Percentiles rank a stretch among this genome's conserved stretches.
Evolutionary conservation across 1,140 invertebrate species (phyloP).

Genomic region (Bombus waltoni): DNA sequence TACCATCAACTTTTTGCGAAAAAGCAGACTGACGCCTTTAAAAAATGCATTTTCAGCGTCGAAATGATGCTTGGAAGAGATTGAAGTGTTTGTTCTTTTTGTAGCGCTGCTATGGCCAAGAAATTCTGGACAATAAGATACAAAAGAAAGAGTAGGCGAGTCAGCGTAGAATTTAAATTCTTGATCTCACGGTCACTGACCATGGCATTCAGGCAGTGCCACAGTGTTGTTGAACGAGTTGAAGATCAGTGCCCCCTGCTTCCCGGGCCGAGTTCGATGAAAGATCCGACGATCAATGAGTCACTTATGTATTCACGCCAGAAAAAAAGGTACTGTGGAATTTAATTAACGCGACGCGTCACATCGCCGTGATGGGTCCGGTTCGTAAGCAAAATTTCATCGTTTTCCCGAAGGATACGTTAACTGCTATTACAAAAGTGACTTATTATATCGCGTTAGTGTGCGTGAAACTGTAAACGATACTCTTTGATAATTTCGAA

Average conservation of each 20-base stretch:
- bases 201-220: slow-evolving; percentile 68
- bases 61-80: background rate
- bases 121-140: slow-evolving; percentile 50
- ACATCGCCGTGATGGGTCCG: background rate
- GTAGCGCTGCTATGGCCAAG: background rate
- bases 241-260: slow-evolving; percentile 65
- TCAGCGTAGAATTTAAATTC: slow-evolving; percentile 67
- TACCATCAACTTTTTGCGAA: background rate
- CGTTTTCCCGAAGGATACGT: background rate
- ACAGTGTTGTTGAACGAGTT: slow-evolving; percentile 66
- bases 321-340: slow-evolving; percentile 3
- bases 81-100: slow-evolving; percentile 2
- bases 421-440: background rate
- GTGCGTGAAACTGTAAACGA: background rate
- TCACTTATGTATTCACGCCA: slow-evolving; percentile 39
- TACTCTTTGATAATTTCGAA: background rate
- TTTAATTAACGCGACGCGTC: slow-evolving; percentile 19
- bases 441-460: background rate
- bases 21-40: background rate
- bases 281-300: slow-evolving; percentile 56
- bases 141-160: slow-evolving; percentile 24
- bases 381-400: background rate
- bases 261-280: slow-evolving; percentile 48
- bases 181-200: slow-evolving; percentile 69
- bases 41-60: background rate